A percentile compares a stretch with the other conserved stretches of the same genome.
Conservation (phyloP, 1,140 invertebrate species). For the Glomeris maerens region DNA sequence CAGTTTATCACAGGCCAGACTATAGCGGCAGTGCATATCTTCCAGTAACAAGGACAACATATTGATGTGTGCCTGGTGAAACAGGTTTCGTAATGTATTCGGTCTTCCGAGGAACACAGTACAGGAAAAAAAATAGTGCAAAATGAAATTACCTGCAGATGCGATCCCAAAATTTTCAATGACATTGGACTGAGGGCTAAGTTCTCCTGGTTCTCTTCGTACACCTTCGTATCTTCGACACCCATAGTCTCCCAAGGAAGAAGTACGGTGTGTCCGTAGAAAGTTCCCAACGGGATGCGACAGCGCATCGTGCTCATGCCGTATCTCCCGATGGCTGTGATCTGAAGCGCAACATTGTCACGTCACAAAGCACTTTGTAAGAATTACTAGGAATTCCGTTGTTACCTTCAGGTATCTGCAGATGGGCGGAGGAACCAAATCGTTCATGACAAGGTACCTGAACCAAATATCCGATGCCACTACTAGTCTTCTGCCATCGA, state of each 20-base stretch:
- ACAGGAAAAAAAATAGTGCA: conserved; percentile 1
- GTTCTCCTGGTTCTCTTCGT: conserved; percentile 3
- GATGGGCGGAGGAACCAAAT: conserved; percentile 73
- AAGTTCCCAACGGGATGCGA: conserved; percentile 77
- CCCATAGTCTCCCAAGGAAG: conserved; percentile 49
- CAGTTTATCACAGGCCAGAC: conserved; percentile 63
- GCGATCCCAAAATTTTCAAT: too few relatives aligned
- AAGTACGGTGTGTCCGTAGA: conserved; percentile 74
- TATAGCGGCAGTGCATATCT: conserved; percentile 67
- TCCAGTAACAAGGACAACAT: conserved; percentile 47
- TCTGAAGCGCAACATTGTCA: conserved; percentile 31
- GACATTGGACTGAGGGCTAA: neutral
- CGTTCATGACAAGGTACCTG: conserved; percentile 65
- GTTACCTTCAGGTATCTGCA: conserved; percentile 73
- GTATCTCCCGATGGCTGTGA: conserved; percentile 73
- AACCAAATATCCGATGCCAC: conserved; percentile 69
- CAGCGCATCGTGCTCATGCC: conserved; percentile 78
- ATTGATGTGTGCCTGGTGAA: conserved; percentile 39
- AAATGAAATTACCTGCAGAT: too few relatives aligned
- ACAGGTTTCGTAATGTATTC: too few relatives aligned
- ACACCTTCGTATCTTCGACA: conserved; percentile 35
- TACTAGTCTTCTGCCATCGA: conserved; percentile 65
- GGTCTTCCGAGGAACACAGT: neutral
- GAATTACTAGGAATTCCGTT: conserved; percentile 1
- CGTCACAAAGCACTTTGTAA: neutral